Evolutionary conservation across 2,113 vertebrate species (phyloP).

Genomic region (Microtus ochrogaster): DNA sequence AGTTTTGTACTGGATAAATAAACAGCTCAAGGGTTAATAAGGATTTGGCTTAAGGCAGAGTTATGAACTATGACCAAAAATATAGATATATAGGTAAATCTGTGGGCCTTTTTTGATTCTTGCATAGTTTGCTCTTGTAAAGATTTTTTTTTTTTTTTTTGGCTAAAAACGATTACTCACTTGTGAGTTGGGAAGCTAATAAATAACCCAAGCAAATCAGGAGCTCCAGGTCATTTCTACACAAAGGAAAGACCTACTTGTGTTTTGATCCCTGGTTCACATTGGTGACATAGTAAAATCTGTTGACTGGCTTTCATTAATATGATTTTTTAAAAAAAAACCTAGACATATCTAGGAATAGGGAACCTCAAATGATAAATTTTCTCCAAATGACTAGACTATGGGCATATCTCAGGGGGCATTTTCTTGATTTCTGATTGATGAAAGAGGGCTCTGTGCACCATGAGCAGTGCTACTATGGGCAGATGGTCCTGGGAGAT

Average conservation of each 20-base stretch:
- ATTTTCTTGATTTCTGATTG: background rate
- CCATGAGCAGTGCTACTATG: background rate
- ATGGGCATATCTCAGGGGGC: too few relatives aligned
- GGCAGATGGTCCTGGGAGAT: background rate
- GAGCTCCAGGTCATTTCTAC: background rate
- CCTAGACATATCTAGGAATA: background rate
- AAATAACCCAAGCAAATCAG: background rate
- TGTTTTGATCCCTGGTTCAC: background rate
- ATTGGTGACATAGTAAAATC: background rate
- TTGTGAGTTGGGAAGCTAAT: background rate
- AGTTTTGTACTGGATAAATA: background rate
- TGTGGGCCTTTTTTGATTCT: background rate
- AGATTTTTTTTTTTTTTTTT: background rate
- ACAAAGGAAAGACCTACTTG: accelerated
- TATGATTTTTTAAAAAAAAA: too few relatives aligned
- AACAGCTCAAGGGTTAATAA: background rate
- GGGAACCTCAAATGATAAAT: background rate
- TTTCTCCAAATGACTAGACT: background rate
- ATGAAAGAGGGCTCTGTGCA: background rate
- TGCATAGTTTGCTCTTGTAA: background rate
- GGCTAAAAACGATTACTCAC: background rate
- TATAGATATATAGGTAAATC: background rate
- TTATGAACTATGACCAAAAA: background rate
- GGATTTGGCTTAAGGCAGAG: background rate
- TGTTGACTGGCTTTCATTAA: background rate